Percentiles rank a stretch among this genome's conserved stretches.
Conservation (phyloP, 1,140 invertebrate species). For the Periplaneta americana region DNA sequence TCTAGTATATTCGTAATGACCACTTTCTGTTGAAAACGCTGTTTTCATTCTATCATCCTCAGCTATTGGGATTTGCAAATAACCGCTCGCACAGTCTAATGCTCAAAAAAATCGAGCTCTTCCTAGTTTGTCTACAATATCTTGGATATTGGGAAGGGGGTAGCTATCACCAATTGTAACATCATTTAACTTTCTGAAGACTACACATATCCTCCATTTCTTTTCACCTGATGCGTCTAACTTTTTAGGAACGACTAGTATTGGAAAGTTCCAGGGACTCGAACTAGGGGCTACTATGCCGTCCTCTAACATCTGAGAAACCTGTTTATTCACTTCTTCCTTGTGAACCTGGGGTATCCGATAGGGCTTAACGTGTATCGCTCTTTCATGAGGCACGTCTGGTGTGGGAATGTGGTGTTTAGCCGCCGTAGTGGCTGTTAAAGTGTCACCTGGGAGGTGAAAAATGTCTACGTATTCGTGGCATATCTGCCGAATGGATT, state of each 20-base stretch:
- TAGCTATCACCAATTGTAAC: constrained; percentile 40
- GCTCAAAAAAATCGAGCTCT: constrained; percentile 40
- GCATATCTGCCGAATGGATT: too few species aligned
- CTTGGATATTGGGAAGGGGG: constrained; percentile 45
- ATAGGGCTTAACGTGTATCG: too few species aligned
- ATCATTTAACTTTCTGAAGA: constrained; percentile 38
- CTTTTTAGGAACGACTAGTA: constrained; percentile 35
- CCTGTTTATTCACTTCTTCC: too few species aligned
- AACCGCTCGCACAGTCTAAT: constrained; percentile 42
- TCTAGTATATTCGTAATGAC: constrained; percentile 28
- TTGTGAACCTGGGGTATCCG: too few species aligned
- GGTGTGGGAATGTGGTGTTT: too few species aligned
- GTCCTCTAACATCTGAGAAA: too few species aligned
- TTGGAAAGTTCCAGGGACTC: constrained; percentile 30
- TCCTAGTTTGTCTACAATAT: constrained; percentile 40
- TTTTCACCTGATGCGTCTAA: constrained; percentile 28
- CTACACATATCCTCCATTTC: constrained; percentile 36
- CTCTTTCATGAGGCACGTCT: too few species aligned
- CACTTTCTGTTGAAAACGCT: constrained; percentile 25
- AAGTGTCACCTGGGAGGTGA: too few species aligned
- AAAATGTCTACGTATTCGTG: too few species aligned
- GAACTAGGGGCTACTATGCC: too few species aligned
- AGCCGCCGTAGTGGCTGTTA: too few species aligned
- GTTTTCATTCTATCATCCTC: constrained; percentile 29
- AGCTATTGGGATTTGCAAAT: constrained; percentile 37